A percentile compares a stretch with the other conserved stretches of the same genome.
phyloP scores from a whole-genome alignment of 2,113 vertebrate species.

The Pollimyrus isidori region DNA sequence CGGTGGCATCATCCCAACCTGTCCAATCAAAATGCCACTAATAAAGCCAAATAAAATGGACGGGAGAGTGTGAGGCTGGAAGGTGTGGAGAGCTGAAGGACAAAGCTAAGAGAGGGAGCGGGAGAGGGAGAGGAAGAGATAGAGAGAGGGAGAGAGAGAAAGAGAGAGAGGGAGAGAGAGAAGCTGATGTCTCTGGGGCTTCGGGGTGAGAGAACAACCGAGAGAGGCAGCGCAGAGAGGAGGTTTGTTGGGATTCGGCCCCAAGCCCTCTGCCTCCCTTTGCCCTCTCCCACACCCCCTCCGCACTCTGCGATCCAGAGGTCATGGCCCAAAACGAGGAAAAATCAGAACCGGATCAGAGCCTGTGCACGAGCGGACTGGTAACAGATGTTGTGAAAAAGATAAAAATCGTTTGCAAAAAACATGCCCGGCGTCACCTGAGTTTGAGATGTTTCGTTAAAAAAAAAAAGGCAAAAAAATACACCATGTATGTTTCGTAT shows the following conservation, averaged over 20 bases:
- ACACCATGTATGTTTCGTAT: not conserved
- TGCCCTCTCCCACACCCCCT: not conserved
- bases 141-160: conserved; percentile 25
- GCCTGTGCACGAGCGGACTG: not conserved
- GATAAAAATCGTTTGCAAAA: not conserved
- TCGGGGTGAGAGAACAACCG: conserved; percentile 16
- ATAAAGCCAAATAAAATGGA: conserved; percentile 37
- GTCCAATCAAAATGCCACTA: conserved; percentile 40
- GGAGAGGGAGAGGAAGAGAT: conserved; percentile 27
- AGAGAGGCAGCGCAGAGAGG: conserved; percentile 1
- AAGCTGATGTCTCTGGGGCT: conserved; percentile 21
- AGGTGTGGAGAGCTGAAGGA: conserved; percentile 55
- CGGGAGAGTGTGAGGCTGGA: conserved; percentile 40
- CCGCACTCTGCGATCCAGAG: not conserved
- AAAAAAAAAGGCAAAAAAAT: conserved; percentile 1
- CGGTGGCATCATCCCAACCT: conserved; percentile 37
- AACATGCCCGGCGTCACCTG: not conserved
- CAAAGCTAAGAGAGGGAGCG: conserved; percentile 51
- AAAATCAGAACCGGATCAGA: not conserved
- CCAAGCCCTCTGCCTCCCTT: not conserved
- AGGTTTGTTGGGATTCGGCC: not conserved
- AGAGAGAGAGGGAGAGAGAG: not conserved
- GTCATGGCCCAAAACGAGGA: not conserved
- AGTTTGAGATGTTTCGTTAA: not conserved
- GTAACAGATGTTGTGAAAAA: not conserved